Base-by-base conservation (phyloP, 2,888 invertebrate genomes). In the Zhengitettix transpicula region DNA sequence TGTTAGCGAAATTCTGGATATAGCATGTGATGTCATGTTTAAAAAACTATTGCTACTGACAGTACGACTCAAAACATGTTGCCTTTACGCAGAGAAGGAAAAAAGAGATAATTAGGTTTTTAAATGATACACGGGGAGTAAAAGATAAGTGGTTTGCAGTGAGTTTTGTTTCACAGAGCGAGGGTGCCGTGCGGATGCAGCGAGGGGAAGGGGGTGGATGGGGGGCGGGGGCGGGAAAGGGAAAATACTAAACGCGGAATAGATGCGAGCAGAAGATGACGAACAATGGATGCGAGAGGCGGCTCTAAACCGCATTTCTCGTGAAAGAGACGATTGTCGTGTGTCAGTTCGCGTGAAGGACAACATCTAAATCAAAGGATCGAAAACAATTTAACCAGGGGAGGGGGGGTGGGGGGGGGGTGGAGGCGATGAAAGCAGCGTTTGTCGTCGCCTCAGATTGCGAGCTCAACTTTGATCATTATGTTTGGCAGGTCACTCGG, bases 11-110 rank as follows among this genome's bases (percentile, higher is more conserved):
- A 12, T 16, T n/a, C 53, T 53, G 53, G 16, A 17, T 53, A 28
- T 53, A 28, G 28, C 16, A 53, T 16, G 53, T 53, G 53, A 16
- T 53, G 53, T 17, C 53, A 53, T 53, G 53, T 53, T 53, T 53
- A 17, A 53, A 53, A 53, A 59, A 59, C 59, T 59, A 59, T 59
- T 59, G 59, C 56, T 59, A 55, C 51, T 41, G 59, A 59, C 59
- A 59, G 59, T 55, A 17, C 16, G 53, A 53, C 16, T 53, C 16
- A 53, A 16, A 17, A 53, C 17, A n/a, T 53, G 53, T 16, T 16
- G 17, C 53, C 16, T 16, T 12, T 28, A 53, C 53, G 53, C 53
- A 16, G 28, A 53, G 53, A 16, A n/a, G 17, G 53, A 12, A 53
- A 53, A 28, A 28, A 53, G 28, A n/a, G 53, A 53, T 16, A 28